These are phyloP conservation scores for Germaria angustata DNA, from an alignment of 2,888 invertebrate genomes.

Conservation along the genomic window DNA sequence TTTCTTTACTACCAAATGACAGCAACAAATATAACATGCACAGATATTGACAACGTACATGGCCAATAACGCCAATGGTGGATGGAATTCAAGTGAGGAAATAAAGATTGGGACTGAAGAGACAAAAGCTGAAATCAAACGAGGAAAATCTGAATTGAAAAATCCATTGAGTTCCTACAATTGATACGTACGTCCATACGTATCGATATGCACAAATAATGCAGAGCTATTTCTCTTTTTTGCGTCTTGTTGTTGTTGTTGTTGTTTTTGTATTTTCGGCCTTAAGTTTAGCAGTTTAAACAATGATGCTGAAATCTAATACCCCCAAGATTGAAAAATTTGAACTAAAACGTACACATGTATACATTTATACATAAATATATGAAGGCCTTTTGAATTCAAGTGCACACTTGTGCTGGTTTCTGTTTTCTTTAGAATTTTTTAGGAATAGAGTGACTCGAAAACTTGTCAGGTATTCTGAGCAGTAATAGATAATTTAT, in stretches of 20 bases:
- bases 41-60: constrained; percentile 60
- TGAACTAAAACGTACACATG: constrained; percentile 25
- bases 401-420: constrained; percentile 22
- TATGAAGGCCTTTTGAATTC: constrained; percentile 35
- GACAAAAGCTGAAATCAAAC: neutral
- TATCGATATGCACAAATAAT: constrained; percentile 54
- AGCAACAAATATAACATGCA: constrained; percentile 58
- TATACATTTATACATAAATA: neutral
- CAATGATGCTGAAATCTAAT: constrained; percentile 65
- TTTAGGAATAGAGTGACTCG: constrained; percentile 6
- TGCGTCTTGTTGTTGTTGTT: neutral
- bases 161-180: constrained; percentile 50
- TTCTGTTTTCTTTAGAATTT: neutral
- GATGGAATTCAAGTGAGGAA: constrained; percentile 10
- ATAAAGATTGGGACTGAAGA: neutral
- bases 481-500: too few species aligned
- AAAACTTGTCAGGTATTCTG: too few species aligned
- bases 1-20: constrained; percentile 52
- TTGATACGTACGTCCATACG: constrained; percentile 50
- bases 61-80: constrained; percentile 58
- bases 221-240: constrained; percentile 40
- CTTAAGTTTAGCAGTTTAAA: constrained; percentile 41
- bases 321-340: constrained; percentile 58
- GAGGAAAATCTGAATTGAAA: constrained; percentile 26
- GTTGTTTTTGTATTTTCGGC: neutral